A percentile compares a stretch with the other conserved stretches of the same genome.
These are phyloP conservation scores for Ancistrus triradiatus DNA, from an alignment of 2,113 vertebrate species.

Conservation along the genomic window DNA sequence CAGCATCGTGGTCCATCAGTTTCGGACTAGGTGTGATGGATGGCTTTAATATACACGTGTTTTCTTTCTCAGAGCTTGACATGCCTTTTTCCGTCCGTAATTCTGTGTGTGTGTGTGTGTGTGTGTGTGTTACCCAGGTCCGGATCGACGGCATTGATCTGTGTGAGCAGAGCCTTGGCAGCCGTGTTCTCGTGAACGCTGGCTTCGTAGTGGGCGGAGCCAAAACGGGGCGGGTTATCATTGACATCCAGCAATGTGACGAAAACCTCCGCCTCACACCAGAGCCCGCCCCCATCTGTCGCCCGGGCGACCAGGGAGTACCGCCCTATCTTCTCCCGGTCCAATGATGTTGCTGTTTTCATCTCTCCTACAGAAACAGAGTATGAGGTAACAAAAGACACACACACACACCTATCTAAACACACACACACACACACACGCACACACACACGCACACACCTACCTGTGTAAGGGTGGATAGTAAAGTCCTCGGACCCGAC, in stretches of 20 bases:
- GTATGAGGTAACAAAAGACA: not conserved
- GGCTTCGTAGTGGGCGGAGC: conserved; percentile 73
- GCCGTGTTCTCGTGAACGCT: conserved; percentile 93
- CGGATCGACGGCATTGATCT: conserved; percentile 89
- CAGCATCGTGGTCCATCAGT: no score
- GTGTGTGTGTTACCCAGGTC: conserved; percentile 77
- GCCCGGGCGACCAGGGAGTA: conserved; percentile 83
- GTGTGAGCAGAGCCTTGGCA: conserved; percentile 85
- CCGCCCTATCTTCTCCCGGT: conserved; percentile 77
- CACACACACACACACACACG: not conserved
- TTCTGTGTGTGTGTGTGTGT: conserved; percentile 4
- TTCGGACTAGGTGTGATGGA: no score
- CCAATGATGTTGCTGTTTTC: conserved; percentile 77
- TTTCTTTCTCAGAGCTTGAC: no score
- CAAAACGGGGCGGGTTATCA: conserved; percentile 88
- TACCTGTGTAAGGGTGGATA: conserved; percentile 84
- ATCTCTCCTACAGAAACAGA: conserved; percentile 76
- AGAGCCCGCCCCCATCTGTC: conserved; percentile 86
- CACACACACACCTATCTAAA: not conserved
- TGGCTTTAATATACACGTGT: no score
- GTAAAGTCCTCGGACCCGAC: conserved; percentile 82
- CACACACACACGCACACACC: conserved; percentile 1
- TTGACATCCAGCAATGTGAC: conserved; percentile 88
- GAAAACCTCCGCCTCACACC: conserved; percentile 77
- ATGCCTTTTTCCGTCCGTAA: no score